These are phyloP conservation scores for Dryobotodes eremita DNA, from an alignment of 2,888 invertebrate genomes.

Conservation along the genomic window DNA sequence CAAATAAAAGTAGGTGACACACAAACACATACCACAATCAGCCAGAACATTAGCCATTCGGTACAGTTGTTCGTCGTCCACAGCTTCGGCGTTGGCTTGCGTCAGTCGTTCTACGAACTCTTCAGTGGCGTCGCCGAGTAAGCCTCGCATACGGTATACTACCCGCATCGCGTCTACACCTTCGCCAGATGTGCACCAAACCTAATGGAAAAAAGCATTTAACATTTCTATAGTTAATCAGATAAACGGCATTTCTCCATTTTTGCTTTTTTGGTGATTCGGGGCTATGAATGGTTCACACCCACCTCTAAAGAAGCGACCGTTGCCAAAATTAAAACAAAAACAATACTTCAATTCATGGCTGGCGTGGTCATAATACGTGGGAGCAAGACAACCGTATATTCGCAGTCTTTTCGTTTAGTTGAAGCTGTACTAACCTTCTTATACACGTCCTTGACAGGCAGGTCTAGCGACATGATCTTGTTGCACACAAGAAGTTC, in stretches of 20 bases:
- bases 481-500: constrained; percentile 99
- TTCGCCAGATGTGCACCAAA: constrained; percentile 97
- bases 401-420: background rate
- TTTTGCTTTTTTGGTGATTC: background rate
- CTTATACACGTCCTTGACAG: constrained; percentile 97
- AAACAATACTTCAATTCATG: background rate
- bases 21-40: constrained; percentile 80
- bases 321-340: background rate
- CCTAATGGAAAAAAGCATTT: constrained; percentile 80
- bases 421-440: constrained; percentile 84
- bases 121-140: constrained; percentile 99
- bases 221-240: background rate
- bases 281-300: background rate
- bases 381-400: background rate
- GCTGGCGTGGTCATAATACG: background rate
- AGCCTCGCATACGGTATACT: constrained; percentile 99
- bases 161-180: constrained; percentile 99
- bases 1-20: background rate
- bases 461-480: constrained; percentile 98
- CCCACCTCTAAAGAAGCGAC: background rate
- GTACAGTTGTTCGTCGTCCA: constrained; percentile 98
- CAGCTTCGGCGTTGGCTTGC: constrained; percentile 95
- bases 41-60: constrained; percentile 89
- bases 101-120: constrained; percentile 99
- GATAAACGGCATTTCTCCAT: background rate